Evolutionary conservation across 2,113 vertebrate genomes (phyloP).

Genomic region (Mugil cephalus): DNA sequence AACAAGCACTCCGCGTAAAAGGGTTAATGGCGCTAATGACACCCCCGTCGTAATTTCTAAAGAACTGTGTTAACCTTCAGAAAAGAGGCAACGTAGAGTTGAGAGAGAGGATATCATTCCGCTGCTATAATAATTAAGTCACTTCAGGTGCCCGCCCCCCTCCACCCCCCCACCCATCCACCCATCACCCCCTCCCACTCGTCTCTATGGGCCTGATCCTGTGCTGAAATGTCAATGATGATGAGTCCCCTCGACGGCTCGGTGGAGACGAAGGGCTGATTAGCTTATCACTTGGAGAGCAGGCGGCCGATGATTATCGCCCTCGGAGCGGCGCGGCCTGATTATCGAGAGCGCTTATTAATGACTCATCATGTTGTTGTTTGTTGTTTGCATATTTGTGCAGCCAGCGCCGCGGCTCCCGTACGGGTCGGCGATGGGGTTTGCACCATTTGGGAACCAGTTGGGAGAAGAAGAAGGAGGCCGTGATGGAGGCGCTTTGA

Average conservation of each 20-base stretch:
- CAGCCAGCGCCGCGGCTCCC: neutral
- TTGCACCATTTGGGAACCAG: neutral
- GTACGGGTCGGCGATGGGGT: neutral
- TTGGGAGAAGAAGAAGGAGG: neutral
- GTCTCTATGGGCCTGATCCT: conserved; percentile 51
- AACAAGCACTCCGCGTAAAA: neutral
- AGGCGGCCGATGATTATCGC: conserved; percentile 73
- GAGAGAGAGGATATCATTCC: conserved; percentile 60
- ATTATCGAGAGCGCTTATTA: conserved; percentile 74
- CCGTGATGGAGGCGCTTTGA: too few species aligned
- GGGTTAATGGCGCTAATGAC: neutral
- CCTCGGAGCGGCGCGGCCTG: conserved; percentile 57
- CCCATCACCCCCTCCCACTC: neutral
- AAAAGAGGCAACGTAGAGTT: conserved; percentile 17
- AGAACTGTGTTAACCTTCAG: conserved; percentile 42
- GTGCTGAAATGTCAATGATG: conserved; percentile 75
- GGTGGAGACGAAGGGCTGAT: conserved; percentile 68
- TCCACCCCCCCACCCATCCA: too few species aligned
- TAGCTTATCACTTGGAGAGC: conserved; percentile 77
- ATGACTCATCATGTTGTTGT: conserved; percentile 59
- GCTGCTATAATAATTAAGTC: conserved; percentile 68
- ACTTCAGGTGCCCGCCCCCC: conserved; percentile 56
- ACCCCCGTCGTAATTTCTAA: neutral
- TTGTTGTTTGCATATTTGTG: conserved; percentile 52
- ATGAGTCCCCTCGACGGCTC: conserved; percentile 69